A percentile compares a stretch with the other conserved stretches of the same genome.
Conservation (phyloP, 2,113 vertebrate genomes). For the Vimba vimba region DNA sequence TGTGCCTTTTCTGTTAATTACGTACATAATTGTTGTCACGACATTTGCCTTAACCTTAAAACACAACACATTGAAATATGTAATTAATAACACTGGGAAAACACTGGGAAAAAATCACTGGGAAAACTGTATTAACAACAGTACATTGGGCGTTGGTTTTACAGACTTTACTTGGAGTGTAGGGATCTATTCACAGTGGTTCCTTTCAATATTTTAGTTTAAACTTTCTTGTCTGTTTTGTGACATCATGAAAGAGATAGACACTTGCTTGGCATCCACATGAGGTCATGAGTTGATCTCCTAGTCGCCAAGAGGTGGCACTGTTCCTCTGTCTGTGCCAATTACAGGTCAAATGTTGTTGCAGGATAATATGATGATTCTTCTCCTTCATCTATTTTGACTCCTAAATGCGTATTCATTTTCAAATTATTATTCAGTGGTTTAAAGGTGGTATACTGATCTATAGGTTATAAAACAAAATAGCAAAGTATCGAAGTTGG, state of each 20-base stretch:
- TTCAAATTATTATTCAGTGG: background rate
- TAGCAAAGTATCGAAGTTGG: background rate
- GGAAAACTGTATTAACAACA: no score
- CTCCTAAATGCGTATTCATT: background rate
- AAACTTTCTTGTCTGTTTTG: background rate
- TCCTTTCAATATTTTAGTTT: background rate
- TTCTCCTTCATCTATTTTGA: background rate
- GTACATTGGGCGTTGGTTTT: no score
- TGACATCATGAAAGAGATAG: background rate
- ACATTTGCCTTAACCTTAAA: no score
- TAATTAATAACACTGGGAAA: no score
- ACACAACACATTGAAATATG: no score
- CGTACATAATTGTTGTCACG: no score
- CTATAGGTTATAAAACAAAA: background rate
- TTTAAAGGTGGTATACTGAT: background rate
- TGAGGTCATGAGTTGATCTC: background rate
- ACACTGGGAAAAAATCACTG: no score
- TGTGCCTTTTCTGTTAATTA: no score
- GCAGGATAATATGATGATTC: background rate
- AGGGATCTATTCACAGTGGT: background rate
- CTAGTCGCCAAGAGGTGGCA: slow-evolving; percentile 44
- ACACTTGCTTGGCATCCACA: background rate
- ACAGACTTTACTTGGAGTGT: no score
- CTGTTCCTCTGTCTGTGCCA: slow-evolving; percentile 33
- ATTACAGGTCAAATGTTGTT: background rate